A percentile compares a stretch with the other conserved stretches of the same genome.
Conservation (phyloP, 35 echinoderm and acorn worm species). For the Amphiura filiformis region DNA sequence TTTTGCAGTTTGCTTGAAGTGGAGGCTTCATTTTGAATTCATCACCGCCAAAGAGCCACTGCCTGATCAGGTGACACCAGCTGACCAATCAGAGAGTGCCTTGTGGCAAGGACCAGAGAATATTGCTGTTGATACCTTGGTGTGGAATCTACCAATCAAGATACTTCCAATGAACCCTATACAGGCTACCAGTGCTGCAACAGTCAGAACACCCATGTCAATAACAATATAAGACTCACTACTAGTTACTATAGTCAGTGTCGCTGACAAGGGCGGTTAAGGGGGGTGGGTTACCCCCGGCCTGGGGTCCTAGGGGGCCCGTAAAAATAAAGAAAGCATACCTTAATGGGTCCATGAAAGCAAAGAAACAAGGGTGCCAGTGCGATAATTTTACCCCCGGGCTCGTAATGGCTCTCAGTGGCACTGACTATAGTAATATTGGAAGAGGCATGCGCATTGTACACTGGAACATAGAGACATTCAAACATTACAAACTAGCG, state of each 20-base stretch:
- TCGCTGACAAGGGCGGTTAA: background rate
- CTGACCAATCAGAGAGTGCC: constrained; percentile 96
- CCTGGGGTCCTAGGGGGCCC: no score
- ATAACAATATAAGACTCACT: constrained; percentile 46
- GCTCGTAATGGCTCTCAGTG: no score
- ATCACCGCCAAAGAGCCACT: constrained; percentile 90
- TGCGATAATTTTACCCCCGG: no score
- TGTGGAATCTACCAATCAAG: constrained; percentile 99
- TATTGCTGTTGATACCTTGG: constrained; percentile 76
- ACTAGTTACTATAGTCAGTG: background rate
- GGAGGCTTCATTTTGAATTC: constrained; percentile 93
- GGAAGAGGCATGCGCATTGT: no score
- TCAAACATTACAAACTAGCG: no score
- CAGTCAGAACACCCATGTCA: constrained; percentile 40
- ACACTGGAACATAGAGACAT: no score
- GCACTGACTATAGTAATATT: background rate
- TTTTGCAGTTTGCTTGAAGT: constrained; percentile 96
- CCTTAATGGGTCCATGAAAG: no score
- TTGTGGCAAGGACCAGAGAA: constrained; percentile 90
- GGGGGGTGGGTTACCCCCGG: no score
- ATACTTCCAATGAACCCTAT: constrained; percentile 96
- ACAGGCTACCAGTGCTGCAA: constrained; percentile 67
- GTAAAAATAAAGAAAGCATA: no score
- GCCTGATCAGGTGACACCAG: constrained; percentile 93
- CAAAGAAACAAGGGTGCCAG: background rate